Percentiles rank a stretch among this genome's conserved stretches.
Conservation (phyloP, 2,888 invertebrate genomes). For the Temnothorax ravouxi region DNA sequence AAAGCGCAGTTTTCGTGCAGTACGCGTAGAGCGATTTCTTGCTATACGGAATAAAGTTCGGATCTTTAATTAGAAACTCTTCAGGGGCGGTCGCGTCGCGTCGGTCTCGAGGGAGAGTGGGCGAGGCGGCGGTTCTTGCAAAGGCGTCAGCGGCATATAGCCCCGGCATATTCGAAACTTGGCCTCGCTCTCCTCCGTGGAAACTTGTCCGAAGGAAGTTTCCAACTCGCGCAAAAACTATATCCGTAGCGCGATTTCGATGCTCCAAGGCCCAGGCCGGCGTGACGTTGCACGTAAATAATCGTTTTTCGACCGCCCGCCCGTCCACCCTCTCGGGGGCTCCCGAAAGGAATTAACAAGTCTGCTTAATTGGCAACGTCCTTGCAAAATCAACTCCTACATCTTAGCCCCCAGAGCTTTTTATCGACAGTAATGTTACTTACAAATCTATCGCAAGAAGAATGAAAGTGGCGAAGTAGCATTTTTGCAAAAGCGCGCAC, state of each 20-base stretch:
- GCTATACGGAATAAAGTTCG: conserved; percentile 79
- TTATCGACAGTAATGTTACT: conserved; percentile 17
- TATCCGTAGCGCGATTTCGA: conserved; percentile 76
- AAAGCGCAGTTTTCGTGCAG: conserved; percentile 34
- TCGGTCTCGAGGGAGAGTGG: conserved; percentile 60
- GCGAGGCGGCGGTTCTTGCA: conserved; percentile 68
- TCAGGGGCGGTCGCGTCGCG: conserved; percentile 67
- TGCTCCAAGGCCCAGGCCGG: conserved; percentile 71
- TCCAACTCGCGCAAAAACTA: conserved; percentile 78
- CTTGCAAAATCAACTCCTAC: conserved; percentile 62
- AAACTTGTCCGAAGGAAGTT: conserved; percentile 81
- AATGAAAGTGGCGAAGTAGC: conserved; percentile 31
- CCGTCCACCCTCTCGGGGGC: conserved; percentile 25
- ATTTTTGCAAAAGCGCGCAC: not conserved
- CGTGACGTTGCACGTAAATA: conserved; percentile 81
- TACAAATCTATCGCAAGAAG: conserved; percentile 11
- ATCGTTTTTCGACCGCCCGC: conserved; percentile 77
- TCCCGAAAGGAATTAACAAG: conserved; percentile 69
- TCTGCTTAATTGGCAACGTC: conserved; percentile 72
- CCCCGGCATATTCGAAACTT: conserved; percentile 82
- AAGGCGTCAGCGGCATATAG: conserved; percentile 80
- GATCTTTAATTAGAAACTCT: conserved; percentile 85
- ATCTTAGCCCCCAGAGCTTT: conserved; percentile 14
- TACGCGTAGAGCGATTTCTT: conserved; percentile 69
- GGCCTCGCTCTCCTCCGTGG: conserved; percentile 67